Conservation (phyloP, 2,888 invertebrate species). For the Athalia rosae region DNA sequence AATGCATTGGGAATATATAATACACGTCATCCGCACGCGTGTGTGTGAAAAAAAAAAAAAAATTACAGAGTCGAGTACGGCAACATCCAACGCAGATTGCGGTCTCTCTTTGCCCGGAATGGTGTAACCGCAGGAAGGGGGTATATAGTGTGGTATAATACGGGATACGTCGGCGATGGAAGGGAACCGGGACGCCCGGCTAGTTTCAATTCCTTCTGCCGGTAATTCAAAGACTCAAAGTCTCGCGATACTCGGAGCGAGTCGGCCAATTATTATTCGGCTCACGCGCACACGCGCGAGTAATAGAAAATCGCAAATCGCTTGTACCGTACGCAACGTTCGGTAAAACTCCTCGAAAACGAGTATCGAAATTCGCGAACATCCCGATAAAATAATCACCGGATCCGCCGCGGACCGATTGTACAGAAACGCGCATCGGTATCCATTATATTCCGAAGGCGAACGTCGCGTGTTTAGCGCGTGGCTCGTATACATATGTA, state of each 20-base stretch:
- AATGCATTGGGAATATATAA: neutral
- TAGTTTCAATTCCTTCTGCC: conserved; percentile 20
- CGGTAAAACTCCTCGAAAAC: too few species aligned
- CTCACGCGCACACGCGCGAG: neutral
- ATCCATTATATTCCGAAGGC: too few species aligned
- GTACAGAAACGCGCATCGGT: too few species aligned
- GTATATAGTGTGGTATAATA: neutral
- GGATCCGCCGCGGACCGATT: too few species aligned
- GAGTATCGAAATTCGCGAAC: too few species aligned
- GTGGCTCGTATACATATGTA: too few species aligned
- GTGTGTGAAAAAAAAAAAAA: neutral
- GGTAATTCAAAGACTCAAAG: conserved; percentile 15
- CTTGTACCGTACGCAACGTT: too few species aligned
- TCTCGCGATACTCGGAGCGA: conserved; percentile 27
- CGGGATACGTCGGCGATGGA: conserved; percentile 33
- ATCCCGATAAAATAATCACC: too few species aligned
- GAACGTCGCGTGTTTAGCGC: too few species aligned
- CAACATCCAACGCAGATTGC: conserved; percentile 36
- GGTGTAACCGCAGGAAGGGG: conserved; percentile 40
- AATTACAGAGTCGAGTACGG: neutral
- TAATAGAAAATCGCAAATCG: too few species aligned
- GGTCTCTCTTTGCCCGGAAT: conserved; percentile 36
- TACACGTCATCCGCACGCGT: neutral
- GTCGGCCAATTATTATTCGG: neutral
- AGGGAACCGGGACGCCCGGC: conserved; percentile 16